Evolutionary conservation across 1,140 invertebrate genomes (phyloP).

Genomic region (Papilio polyxenes): DNA sequence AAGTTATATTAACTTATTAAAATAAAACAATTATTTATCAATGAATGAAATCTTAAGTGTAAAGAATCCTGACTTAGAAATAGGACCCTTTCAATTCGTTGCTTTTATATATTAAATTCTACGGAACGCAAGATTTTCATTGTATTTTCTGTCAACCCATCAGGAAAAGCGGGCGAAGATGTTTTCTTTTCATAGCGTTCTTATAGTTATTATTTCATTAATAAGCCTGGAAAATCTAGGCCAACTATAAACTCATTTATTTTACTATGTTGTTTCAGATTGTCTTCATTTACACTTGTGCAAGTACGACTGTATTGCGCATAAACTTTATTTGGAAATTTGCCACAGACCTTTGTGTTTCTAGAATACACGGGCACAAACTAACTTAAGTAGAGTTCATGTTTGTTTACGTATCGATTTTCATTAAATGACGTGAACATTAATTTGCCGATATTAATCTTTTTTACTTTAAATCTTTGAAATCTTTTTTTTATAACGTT

Average conservation of each 20-base stretch:
- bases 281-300: slow-evolving; percentile 2
- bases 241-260: background rate
- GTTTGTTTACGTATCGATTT: background rate
- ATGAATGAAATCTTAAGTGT: too few species aligned
- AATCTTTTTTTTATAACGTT: too few species aligned
- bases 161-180: background rate
- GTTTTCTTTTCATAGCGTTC: background rate
- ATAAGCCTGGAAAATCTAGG: background rate
- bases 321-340: slow-evolving; percentile 13
- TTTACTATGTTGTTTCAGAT: background rate
- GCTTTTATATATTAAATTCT: background rate
- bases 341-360: slow-evolving; percentile 1
- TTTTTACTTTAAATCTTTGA: too few species aligned
- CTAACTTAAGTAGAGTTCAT: background rate
- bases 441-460: too few species aligned
- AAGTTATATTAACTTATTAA: too few species aligned
- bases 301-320: slow-evolving; percentile 7
- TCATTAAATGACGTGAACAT: background rate
- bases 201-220: background rate
- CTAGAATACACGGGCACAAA: background rate
- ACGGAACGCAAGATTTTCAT: background rate
- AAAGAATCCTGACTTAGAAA: too few species aligned
- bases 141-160: background rate
- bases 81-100: too few species aligned
- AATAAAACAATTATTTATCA: too few species aligned